Evolutionary conservation across 2,888 invertebrate genomes (phyloP).

Genomic region (Caenorhabditis panamensis): DNA sequence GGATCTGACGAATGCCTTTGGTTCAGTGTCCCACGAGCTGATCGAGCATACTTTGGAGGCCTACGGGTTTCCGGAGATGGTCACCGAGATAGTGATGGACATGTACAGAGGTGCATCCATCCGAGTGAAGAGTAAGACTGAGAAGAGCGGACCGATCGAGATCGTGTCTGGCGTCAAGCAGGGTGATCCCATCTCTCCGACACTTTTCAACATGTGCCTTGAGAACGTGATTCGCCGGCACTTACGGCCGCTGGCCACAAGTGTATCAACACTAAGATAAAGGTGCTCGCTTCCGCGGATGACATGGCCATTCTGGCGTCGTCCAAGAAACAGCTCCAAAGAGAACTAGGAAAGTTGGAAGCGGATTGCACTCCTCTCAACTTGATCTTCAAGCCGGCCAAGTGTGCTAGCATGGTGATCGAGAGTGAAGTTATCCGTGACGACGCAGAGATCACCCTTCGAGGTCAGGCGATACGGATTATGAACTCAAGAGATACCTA

Average conservation of each 20-base stretch:
- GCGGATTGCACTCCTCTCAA: constrained; percentile 20
- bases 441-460: not conserved
- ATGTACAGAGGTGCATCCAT: constrained; percentile 37
- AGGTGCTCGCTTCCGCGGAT: constrained; percentile 56
- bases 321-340: not conserved
- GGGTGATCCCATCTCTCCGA: constrained; percentile 63
- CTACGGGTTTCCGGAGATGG: constrained; percentile 19
- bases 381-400: constrained; percentile 47
- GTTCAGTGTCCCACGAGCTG: constrained; percentile 33
- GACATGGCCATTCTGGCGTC: constrained; percentile 42
- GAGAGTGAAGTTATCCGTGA: not conserved
- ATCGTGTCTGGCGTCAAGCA: constrained; percentile 79
- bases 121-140: constrained; percentile 16
- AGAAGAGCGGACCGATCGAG: constrained; percentile 48
- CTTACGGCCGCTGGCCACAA: constrained; percentile 3
- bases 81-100: constrained; percentile 8
- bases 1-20: constrained; percentile 49
- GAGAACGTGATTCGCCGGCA: not conserved
- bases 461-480: not conserved
- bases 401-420: constrained; percentile 43
- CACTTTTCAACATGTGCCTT: no score
- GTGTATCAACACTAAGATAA: constrained; percentile 6
- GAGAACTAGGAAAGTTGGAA: constrained; percentile 2
- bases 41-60: constrained; percentile 4
- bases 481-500: constrained; percentile 4